Evolutionary conservation across 2,888 invertebrate species (phyloP), one percentile per base, ranked within the genome.

Genomic region (Microplitis deprimator): DNA sequence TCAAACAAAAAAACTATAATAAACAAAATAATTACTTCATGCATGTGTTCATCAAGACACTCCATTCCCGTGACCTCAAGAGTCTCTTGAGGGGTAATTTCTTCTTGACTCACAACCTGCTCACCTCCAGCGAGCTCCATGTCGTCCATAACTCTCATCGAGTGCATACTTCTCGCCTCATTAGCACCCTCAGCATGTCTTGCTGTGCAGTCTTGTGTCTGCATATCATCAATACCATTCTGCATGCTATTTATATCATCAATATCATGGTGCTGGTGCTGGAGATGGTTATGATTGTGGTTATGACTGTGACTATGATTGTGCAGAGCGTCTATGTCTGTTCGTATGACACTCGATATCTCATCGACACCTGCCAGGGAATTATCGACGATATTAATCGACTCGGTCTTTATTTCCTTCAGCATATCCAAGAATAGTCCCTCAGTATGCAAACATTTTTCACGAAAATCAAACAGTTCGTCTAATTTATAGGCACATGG

Each of bases 401-500:
- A 80, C 5, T 85, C 85, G 0, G 84, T 82, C 72, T 89, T 88
- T 20, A 90, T 85, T 29, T 84, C 85, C 50, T 90, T 90, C n/a
- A 90, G 76, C 89, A 90, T 90, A 76, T 87, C 86, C 78, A 87
- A 86, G 73, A 93, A 90, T 80, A 92, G 87, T 74, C 87, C 89
- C 85, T 93, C 92, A 0, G 93, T 92, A 77, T 91, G 90, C 39
- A 92, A 82, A 81, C 91, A 91, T 82, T 92, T 91, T 81, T 92
- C 92, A 75, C 92, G 90, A 84, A 93, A 93, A 73, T 92, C 92
- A 82, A 90, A 91, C 75, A 92, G 87, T 71, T 92, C 87, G 80
- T 93, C 92, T 73, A 93, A 83, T 83, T 93, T 93, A 80, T 91
- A 92, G 10, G 92, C 89, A 82, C 93, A 93, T 68, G 91, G 91